phyloP scores from a whole-genome alignment of 2,113 vertebrate genomes.

The Asarcornis scutulata region DNA sequence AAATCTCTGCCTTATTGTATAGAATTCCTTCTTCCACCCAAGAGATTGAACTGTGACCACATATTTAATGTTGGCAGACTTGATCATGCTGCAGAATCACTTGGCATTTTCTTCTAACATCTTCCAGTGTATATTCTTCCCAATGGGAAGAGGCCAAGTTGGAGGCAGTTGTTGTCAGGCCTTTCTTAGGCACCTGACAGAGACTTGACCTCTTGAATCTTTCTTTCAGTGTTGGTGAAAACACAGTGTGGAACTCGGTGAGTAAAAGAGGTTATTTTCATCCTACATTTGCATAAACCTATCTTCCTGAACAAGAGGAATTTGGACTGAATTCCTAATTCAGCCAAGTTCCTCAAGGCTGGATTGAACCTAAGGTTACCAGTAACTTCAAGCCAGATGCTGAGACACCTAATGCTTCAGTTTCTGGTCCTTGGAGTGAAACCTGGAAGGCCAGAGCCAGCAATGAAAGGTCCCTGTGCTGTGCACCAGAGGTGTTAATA shows the following conservation, averaged over 20 bases:
- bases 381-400: background rate
- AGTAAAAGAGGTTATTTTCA: background rate
- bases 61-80: background rate
- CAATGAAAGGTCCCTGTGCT: rapidly evolving
- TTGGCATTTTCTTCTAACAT: background rate
- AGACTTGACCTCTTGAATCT: background rate
- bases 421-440: background rate
- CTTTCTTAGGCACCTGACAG: background rate
- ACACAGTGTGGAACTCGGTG: background rate
- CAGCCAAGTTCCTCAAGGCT: background rate
- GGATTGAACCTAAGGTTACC: background rate
- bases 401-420: rapidly evolving
- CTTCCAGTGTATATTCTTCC: background rate
- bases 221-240: background rate
- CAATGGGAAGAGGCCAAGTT: background rate
- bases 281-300: background rate
- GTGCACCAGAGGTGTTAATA: background rate
- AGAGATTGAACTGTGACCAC: background rate
- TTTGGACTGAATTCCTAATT: background rate
- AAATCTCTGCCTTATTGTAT: background rate
- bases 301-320: background rate
- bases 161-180: rapidly evolving
- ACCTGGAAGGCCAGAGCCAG: background rate
- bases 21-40: background rate
- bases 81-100: background rate